phyloP scores from a whole-genome alignment of 2,113 vertebrate species.

The Siphamia tubifer region DNA sequence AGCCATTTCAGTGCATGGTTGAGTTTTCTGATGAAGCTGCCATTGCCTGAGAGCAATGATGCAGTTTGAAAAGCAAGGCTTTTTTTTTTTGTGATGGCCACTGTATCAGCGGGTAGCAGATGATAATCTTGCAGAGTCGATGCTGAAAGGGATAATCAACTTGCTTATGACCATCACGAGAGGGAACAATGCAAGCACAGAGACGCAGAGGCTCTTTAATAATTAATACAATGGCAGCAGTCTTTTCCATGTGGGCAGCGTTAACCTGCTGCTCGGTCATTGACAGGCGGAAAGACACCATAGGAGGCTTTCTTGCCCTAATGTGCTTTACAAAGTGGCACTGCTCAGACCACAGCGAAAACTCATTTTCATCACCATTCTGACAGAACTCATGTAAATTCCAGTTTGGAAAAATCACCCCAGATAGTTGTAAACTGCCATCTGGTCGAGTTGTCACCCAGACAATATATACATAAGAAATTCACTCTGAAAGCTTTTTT shows the following conservation, averaged over 20 bases:
- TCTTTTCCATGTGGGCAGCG: constrained; percentile 47
- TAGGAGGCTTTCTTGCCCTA: constrained; percentile 42
- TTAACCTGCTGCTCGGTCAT: constrained; percentile 71
- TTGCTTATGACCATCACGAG: constrained; percentile 61
- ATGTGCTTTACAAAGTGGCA: constrained; percentile 56
- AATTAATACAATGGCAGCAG: constrained; percentile 65
- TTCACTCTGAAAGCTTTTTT: constrained; percentile 23
- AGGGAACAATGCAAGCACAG: constrained; percentile 42
- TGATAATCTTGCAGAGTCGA: constrained; percentile 66
- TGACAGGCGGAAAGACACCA: constrained; percentile 44
- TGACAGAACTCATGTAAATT: constrained; percentile 52
- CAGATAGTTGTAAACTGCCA: constrained; percentile 48
- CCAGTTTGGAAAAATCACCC: constrained; percentile 25
- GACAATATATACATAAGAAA: constrained; percentile 31
- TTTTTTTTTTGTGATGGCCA: constrained; percentile 58
- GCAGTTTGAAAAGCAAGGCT: constrained; percentile 57
- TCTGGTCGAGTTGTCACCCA: constrained; percentile 39
- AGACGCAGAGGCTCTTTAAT: constrained; percentile 69
- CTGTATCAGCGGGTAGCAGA: constrained; percentile 70
- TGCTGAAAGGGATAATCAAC: constrained; percentile 75
- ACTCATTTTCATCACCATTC: constrained; percentile 60
- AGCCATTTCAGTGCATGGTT: constrained; percentile 45
- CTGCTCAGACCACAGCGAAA: constrained; percentile 49
- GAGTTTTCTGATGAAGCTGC: constrained; percentile 54
- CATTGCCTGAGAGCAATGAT: constrained; percentile 60